A percentile compares a stretch with the other conserved stretches of the same genome.
phyloP scores from a whole-genome alignment of 2,113 vertebrate genomes.

The Sarotherodon lohbergeri region DNA sequence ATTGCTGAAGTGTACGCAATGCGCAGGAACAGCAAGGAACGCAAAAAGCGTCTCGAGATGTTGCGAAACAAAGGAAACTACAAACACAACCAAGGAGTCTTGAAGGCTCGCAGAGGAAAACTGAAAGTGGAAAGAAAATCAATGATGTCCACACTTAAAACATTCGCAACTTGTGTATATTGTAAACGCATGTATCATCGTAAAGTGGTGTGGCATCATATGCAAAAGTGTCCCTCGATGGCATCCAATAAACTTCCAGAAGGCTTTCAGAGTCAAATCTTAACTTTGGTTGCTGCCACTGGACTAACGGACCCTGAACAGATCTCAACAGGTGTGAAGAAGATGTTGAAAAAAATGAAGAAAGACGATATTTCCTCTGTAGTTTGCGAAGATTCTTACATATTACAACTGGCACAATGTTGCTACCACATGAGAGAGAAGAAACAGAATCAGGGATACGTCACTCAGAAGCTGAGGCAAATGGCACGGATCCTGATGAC shows the following conservation, averaged over 20 bases:
- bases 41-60: neutral
- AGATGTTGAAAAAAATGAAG: constrained; percentile 10
- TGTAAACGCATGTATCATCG: constrained; percentile 30
- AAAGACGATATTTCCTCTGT: constrained; percentile 4
- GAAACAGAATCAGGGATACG: neutral
- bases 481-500: constrained; percentile 13
- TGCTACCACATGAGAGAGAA: neutral
- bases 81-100: constrained; percentile 26
- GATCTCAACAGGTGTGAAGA: neutral
- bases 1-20: constrained; percentile 1
- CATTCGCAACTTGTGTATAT: constrained; percentile 10
- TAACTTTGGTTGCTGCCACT: neutral
- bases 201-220: neutral
- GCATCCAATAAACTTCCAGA: neutral
- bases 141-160: accelerated
- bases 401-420: constrained; percentile 26
- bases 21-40: neutral
- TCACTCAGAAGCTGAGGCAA: neutral
- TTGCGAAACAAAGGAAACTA: constrained; percentile 33
- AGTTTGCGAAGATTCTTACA: neutral
- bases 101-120: neutral
- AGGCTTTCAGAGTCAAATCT: neutral
- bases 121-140: neutral
- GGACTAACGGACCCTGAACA: neutral
- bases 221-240: neutral